phyloP scores from a whole-genome alignment of 1,140 invertebrate genomes.

The Belonocnema kinseyi region DNA sequence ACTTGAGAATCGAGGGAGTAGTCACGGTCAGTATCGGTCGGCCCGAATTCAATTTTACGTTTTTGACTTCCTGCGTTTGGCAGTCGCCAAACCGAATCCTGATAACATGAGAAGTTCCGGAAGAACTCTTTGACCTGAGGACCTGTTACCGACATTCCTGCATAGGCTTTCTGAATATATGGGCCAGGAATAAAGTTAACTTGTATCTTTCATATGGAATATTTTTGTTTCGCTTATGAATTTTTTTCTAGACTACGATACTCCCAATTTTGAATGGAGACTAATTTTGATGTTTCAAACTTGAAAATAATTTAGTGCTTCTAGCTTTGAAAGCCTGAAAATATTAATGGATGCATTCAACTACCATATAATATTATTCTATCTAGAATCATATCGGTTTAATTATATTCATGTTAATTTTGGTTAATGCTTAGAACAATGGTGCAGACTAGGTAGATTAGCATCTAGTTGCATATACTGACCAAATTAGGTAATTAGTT shows the following conservation, averaged over 20 bases:
- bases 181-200: neutral
- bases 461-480: too few relatives aligned
- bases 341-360: too few relatives aligned
- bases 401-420: too few relatives aligned
- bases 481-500: too few relatives aligned
- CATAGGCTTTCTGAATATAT: neutral
- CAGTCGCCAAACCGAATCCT: conserved; percentile 45
- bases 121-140: conserved; percentile 32
- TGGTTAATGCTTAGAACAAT: too few relatives aligned
- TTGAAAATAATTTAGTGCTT: too few relatives aligned
- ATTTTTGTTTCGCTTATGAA: neutral
- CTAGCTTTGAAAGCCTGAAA: too few relatives aligned
- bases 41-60: conserved; percentile 47
- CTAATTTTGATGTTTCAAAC: too few relatives aligned
- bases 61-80: conserved; percentile 43
- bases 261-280: too few relatives aligned
- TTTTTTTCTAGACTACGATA: neutral
- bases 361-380: too few relatives aligned
- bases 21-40: conserved; percentile 65
- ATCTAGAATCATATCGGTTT: too few relatives aligned
- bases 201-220: neutral
- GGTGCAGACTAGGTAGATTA: too few relatives aligned
- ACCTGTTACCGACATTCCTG: neutral
- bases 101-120: conserved; percentile 43
- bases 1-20: conserved; percentile 55